phyloP scores from a whole-genome alignment of 2,888 invertebrate species.

The Eledona agricola region DNA sequence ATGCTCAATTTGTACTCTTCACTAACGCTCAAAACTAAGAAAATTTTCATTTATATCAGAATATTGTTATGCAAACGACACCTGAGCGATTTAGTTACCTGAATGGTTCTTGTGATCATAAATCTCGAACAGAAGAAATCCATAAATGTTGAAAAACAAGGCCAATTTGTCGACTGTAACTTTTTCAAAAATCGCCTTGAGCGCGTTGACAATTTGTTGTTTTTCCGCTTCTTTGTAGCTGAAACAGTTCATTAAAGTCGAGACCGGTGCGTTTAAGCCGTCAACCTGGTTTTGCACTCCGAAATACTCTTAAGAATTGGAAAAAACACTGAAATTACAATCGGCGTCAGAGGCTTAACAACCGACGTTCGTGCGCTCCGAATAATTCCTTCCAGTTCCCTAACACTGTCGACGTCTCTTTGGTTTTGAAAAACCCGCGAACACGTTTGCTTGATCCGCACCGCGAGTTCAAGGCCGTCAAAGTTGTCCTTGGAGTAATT shows the following conservation, averaged over 20 bases:
- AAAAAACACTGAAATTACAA: constrained; percentile 47
- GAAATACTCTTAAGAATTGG: constrained; percentile 47
- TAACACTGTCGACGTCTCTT: constrained; percentile 42
- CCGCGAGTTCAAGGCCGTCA: constrained; percentile 11
- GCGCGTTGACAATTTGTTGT: constrained; percentile 64
- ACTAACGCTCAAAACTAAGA: constrained; percentile 67
- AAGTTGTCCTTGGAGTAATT: constrained; percentile 5
- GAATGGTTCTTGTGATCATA: constrained; percentile 65
- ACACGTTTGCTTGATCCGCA: constrained; percentile 16
- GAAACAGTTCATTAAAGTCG: constrained; percentile 25
- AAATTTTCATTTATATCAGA: constrained; percentile 16
- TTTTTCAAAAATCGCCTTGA: constrained; percentile 64
- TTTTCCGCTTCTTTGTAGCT: constrained; percentile 59
- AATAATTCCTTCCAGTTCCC: constrained; percentile 41
- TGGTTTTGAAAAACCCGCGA: constrained; percentile 44
- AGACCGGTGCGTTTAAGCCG: constrained; percentile 2
- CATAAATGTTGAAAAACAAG: constrained; percentile 68
- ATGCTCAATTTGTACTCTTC: constrained; percentile 73
- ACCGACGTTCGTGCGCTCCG: constrained; percentile 38
- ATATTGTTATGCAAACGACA: too few species aligned
- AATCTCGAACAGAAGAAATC: constrained; percentile 66
- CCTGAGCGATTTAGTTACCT: constrained; percentile 65
- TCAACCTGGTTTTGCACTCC: constrained; percentile 43
- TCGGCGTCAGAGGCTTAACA: constrained; percentile 43
- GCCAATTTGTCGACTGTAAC: constrained; percentile 64